phyloP scores from a whole-genome alignment of 2,888 invertebrate species.

The Lepidochitona cinerea region DNA sequence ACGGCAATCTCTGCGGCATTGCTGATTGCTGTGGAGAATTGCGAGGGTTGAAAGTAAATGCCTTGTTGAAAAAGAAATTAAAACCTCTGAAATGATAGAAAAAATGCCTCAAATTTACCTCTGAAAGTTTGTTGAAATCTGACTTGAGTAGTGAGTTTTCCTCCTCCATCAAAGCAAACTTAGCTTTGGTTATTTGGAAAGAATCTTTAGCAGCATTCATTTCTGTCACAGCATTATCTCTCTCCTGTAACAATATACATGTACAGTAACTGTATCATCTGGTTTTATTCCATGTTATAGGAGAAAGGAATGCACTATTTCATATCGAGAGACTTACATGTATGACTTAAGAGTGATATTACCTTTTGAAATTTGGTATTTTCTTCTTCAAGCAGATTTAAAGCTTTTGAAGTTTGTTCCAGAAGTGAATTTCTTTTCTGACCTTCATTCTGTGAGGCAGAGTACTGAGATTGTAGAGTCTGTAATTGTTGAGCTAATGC shows the following conservation, averaged over 20 bases:
- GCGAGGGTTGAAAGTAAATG: background rate
- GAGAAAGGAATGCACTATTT: background rate
- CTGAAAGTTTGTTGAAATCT: conserved; percentile 48
- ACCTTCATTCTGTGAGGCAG: conserved; percentile 52
- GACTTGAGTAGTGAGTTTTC: conserved; percentile 45
- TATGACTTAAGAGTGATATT: too few relatives aligned
- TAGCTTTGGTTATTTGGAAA: conserved; percentile 44
- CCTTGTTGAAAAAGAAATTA: too few relatives aligned
- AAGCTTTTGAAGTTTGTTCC: conserved; percentile 53
- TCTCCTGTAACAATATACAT: conserved; percentile 42
- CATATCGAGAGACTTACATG: background rate
- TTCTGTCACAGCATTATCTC: conserved; percentile 47
- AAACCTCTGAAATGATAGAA: background rate
- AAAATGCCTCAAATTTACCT: conserved; percentile 33
- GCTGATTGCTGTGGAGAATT: background rate
- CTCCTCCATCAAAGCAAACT: conserved; percentile 49
- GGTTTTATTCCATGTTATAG: background rate
- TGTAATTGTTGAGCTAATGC: conserved; percentile 54
- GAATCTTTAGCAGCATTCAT: conserved; percentile 51
- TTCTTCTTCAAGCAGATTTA: conserved; percentile 59
- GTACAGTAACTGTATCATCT: background rate
- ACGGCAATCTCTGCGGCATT: too few relatives aligned
- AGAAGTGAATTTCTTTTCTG: conserved; percentile 50
- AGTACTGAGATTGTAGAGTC: conserved; percentile 53
- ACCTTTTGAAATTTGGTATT: conserved; percentile 61